A percentile compares a stretch with the other conserved stretches of the same genome.
Conservation (phyloP, 2,797 vertebrate species). For the Urocyon cinereoargenteus region DNA sequence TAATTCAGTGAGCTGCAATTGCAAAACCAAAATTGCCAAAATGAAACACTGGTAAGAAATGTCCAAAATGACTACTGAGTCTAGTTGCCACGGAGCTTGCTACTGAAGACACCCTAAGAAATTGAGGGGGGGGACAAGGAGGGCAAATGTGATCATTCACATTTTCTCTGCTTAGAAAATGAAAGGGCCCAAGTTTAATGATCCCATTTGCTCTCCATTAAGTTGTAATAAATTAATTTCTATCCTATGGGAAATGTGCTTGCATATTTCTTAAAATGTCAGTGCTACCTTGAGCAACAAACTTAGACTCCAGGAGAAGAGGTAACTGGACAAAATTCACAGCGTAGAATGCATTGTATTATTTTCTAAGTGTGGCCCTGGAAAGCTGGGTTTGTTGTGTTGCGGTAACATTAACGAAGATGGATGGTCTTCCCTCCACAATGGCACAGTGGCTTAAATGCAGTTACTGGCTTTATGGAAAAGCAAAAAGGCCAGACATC, state of each 20-base stretch:
- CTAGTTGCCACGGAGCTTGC: background rate
- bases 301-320: background rate
- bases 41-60: background rate
- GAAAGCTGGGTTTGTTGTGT: background rate
- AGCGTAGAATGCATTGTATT: background rate
- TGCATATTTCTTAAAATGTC: constrained; percentile 35
- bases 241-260: background rate
- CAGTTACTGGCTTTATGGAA: constrained; percentile 33
- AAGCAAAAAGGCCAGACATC: constrained; percentile 1
- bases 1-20: background rate
- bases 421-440: background rate
- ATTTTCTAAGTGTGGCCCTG: constrained; percentile 8
- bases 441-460: background rate
- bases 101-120: background rate
- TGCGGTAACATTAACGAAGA: background rate
- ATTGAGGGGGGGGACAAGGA: background rate
- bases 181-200: background rate
- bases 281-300: background rate
- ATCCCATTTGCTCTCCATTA: constrained; percentile 29
- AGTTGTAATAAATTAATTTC: constrained; percentile 56
- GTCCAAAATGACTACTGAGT: background rate
- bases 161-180: background rate
- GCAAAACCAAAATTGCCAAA: background rate
- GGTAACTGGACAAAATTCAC: constrained; percentile 56
- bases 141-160: background rate